Conservation (phyloP, 2,888 invertebrate species). For the Micoletzkya japonica region DNA sequence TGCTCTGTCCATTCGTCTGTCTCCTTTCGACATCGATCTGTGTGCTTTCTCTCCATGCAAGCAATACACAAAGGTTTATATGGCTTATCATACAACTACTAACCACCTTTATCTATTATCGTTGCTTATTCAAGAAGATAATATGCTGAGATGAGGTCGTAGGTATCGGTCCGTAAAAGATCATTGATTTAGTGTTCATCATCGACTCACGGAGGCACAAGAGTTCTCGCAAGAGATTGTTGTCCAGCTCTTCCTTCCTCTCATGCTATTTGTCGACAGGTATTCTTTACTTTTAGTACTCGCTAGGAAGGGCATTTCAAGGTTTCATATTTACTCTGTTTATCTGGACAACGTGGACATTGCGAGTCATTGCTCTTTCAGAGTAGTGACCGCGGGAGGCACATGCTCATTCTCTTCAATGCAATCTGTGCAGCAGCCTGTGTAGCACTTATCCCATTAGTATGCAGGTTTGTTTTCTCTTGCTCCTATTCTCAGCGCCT, state of each 20-base stretch:
- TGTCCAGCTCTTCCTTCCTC: slow-evolving; percentile 32
- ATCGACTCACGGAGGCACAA: slow-evolving; percentile 55
- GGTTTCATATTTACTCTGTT: not conserved
- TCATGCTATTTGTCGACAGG: slow-evolving; percentile 6
- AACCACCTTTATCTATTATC: no score
- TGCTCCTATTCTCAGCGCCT: no score
- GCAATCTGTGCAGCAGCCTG: slow-evolving; percentile 52
- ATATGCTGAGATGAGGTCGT: slow-evolving; percentile 1
- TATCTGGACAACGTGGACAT: not conserved
- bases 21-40: no score
- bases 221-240: slow-evolving; percentile 56
- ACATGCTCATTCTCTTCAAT: slow-evolving; percentile 53
- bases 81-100: no score
- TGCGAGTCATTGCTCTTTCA: slow-evolving; percentile 21
- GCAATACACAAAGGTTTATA: no score
- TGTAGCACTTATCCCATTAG: slow-evolving; percentile 54
- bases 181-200: slow-evolving; percentile 55
- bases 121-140: no score
- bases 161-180: slow-evolving; percentile 6
- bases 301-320: not conserved
- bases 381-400: slow-evolving; percentile 35
- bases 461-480: no score
- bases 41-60: no score
- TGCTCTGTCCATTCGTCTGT: no score
- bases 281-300: not conserved